Evolutionary conservation across 2,113 vertebrate genomes (phyloP).

Genomic region (Pseudopipra pipra): DNA sequence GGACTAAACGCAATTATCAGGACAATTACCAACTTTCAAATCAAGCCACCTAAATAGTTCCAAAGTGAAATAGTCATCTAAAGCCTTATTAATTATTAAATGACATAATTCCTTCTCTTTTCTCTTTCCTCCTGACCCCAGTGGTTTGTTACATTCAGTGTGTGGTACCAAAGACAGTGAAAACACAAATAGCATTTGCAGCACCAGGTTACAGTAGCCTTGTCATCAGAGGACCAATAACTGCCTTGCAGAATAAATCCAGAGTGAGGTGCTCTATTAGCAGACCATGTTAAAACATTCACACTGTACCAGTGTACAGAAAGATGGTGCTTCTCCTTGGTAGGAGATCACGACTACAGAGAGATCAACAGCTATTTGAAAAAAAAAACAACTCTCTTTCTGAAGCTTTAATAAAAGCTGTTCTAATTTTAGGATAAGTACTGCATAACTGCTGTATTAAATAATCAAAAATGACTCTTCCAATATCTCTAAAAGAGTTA

Average conservation of each 20-base stretch:
- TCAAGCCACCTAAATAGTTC: background rate
- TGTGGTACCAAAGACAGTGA: background rate
- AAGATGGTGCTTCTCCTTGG: background rate
- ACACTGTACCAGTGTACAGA: background rate
- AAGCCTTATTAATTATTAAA: background rate
- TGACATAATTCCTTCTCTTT: background rate
- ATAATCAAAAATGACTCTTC: background rate
- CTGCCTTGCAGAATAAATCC: background rate
- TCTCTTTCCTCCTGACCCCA: background rate
- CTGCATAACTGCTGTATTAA: background rate
- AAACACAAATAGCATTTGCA: background rate
- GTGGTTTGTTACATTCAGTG: rapidly evolving
- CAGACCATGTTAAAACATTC: background rate
- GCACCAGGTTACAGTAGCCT: background rate
- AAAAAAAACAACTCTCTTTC: background rate
- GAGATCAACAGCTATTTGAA: background rate
- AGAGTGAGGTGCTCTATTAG: background rate
- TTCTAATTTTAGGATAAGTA: background rate
- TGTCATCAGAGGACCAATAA: background rate
- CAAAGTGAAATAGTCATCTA: background rate
- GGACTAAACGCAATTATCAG: background rate
- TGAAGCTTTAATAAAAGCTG: background rate
- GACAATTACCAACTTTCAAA: background rate
- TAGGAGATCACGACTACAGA: background rate
- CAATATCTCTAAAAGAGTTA: background rate